Percentiles rank a stretch among this genome's conserved stretches.
phyloP scores from a whole-genome alignment of 2,113 vertebrate species.

The Entomyzon cyanotis region DNA sequence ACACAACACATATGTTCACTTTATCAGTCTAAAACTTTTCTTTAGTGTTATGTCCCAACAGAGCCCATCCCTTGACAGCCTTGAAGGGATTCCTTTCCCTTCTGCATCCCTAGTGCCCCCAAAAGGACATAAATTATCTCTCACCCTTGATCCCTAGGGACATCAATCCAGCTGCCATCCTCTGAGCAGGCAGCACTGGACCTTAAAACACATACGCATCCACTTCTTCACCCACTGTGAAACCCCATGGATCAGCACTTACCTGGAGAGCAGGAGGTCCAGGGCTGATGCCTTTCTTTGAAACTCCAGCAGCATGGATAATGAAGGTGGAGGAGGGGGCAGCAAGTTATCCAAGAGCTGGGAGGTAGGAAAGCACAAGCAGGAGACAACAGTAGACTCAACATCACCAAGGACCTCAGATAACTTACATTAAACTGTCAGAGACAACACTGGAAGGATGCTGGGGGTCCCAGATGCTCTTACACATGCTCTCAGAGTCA shows the following conservation, averaged over 20 bases:
- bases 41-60: not conserved
- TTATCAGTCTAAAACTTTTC: not conserved
- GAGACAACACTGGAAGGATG: not conserved
- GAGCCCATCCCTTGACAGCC: not conserved
- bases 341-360: not conserved
- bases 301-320: not conserved
- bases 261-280: not conserved
- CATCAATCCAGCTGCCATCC: not conserved
- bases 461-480: not conserved
- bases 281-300: not conserved
- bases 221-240: not conserved
- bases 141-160: not conserved
- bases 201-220: not conserved
- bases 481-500: not conserved
- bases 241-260: not conserved
- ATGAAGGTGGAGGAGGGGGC: rapidly evolving
- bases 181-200: not conserved
- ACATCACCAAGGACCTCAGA: not conserved
- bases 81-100: not conserved
- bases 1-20: not conserved
- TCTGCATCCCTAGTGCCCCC: not conserved
- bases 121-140: not conserved
- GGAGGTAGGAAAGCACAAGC: not conserved
- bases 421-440: not conserved
- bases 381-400: not conserved